phyloP scores from a whole-genome alignment of 2,888 invertebrate species.

The Imbricaverruca yamaguchii region DNA sequence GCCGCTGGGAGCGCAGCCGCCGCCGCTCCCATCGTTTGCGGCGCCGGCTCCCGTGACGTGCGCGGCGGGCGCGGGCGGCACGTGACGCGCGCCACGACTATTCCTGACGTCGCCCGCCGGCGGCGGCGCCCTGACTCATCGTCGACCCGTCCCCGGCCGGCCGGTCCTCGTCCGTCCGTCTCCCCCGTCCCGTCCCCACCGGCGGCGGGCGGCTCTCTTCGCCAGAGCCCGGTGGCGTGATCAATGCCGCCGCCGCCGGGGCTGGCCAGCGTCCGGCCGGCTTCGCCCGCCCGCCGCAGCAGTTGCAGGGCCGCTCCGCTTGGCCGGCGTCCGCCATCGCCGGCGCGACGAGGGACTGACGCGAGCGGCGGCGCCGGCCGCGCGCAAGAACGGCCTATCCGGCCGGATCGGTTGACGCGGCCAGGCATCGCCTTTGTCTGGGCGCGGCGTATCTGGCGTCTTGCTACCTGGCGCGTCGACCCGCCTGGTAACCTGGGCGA shows the following conservation, averaged over 20 bases:
- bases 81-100: neutral
- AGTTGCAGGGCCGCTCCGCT: neutral
- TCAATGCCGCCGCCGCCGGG: neutral
- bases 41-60: neutral
- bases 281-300: neutral
- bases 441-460: conserved; percentile 11
- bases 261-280: too few species aligned
- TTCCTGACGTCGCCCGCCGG: neutral
- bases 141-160: neutral
- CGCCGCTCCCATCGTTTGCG: neutral
- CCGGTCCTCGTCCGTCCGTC: neutral
- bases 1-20: neutral
- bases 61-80: neutral
- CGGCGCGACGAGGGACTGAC: neutral
- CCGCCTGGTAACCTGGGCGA: neutral
- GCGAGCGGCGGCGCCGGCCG: neutral
- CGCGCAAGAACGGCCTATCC: conserved; percentile 16
- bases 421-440: conserved; percentile 13
- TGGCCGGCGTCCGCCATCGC: neutral
- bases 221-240: neutral
- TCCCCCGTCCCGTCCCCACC: neutral
- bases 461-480: neutral
- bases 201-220: neutral
- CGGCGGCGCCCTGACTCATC: neutral
- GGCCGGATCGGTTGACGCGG: conserved; percentile 15